phyloP scores from a whole-genome alignment of 2,113 vertebrate species.

The Paratilapia polleni region DNA sequence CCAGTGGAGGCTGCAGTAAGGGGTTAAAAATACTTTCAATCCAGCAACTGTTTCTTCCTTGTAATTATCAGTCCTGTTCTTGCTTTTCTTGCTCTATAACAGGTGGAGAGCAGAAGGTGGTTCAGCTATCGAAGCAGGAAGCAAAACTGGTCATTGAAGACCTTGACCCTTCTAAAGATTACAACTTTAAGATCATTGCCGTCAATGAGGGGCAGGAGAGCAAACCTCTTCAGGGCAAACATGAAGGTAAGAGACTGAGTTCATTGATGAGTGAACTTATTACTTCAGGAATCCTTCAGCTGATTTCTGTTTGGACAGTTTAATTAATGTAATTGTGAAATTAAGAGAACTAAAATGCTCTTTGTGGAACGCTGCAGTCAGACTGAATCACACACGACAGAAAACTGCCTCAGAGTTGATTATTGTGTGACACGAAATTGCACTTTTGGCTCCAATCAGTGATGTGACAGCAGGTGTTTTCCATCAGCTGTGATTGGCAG shows the following conservation, averaged over 20 bases:
- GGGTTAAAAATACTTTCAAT: not conserved
- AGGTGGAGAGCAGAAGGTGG: constrained; percentile 66
- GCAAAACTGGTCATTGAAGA: constrained; percentile 67
- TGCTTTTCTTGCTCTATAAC: not conserved
- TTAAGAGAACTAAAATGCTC: not conserved
- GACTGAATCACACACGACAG: not conserved
- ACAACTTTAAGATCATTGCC: constrained; percentile 70
- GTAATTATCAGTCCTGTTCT: not conserved
- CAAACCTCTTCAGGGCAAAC: constrained; percentile 71
- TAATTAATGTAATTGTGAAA: not conserved
- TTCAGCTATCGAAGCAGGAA: constrained; percentile 66
- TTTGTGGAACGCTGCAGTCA: rapidly evolving
- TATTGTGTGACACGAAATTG: not conserved
- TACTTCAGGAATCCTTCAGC: not conserved
- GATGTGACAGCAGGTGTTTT: constrained; percentile 7
- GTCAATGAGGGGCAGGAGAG: constrained; percentile 66
- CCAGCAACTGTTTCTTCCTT: not conserved
- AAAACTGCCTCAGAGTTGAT: not conserved
- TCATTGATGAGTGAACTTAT: not conserved
- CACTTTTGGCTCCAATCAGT: constrained; percentile 18
- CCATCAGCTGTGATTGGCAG: constrained; percentile 9
- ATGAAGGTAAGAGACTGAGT: constrained; percentile 62
- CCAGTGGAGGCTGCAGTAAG: no score
- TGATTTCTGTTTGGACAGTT: not conserved
- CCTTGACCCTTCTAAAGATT: constrained; percentile 68